Base-by-base conservation (phyloP, 2,888 invertebrate genomes). In the Danaus chrysippus region DNA sequence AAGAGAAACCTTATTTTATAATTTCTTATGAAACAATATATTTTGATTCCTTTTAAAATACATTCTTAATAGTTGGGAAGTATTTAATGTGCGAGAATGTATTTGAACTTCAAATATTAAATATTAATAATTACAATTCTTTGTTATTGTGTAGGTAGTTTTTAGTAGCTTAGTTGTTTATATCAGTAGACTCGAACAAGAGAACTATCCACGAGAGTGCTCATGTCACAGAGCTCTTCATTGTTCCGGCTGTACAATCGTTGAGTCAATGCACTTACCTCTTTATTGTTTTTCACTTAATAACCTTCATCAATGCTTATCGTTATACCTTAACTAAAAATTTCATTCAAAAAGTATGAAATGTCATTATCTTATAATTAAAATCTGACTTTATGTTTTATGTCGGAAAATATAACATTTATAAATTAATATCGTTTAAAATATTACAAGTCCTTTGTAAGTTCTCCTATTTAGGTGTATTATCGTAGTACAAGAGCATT, bases 171-270 rank as follows among this genome's bases (percentile, higher is more conserved):
- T 49, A 17, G 15, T 49, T 49, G 17, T 49, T 49, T 49, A 49
- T 17, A 49, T 34, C 17, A 49, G 49, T 49, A 49, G 23, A 17
- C 49, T 49, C 15, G 49, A 49, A 49, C 49, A 49, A 17, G 49
- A 10, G 17, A 54, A 43, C 56, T 23, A 61, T 65, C 58, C 43
- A 19, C 17, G 15, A 66, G 65, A 49, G 58, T 54, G 34, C 65
- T 66, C 23, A 10, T 49, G 43, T n/a, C 53, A 58, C 49, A 63
- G 65, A 44, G 58, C 61, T 42, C 65, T 63, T 66, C 58, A 66
- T 66, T 58, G 64, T 53, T 56, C 60, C 56, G 49, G 17, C 17
- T 10, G 11, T 49, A 49, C 49, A 49, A 49, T 49, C 17, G 9
- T n/a, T 49, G 49, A 49, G 49, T 49, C 49, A 49, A 49, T 49